Evolutionary conservation across 1,140 invertebrate species (phyloP).

Genomic region (Heliconius melpomene): DNA sequence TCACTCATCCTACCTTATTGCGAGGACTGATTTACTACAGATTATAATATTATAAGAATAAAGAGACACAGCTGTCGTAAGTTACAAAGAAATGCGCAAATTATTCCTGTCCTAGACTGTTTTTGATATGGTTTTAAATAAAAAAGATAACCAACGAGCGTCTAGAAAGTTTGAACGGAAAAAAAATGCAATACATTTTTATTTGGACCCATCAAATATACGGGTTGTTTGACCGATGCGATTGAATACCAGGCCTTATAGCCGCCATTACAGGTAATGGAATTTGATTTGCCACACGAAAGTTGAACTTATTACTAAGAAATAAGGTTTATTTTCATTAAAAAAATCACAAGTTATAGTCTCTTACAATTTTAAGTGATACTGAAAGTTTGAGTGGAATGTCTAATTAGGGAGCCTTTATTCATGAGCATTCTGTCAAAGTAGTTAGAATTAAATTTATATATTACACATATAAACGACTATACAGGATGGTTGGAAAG

Average conservation of each 20-base stretch:
- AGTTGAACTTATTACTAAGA: neutral
- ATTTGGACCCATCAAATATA: neutral
- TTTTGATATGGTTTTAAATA: neutral
- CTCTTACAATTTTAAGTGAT: slow-evolving; percentile 28
- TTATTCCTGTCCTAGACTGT: too few relatives aligned
- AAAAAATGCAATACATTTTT: slow-evolving; percentile 11
- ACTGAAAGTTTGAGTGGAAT: slow-evolving; percentile 30
- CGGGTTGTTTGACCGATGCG: slow-evolving; percentile 13
- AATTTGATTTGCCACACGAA: slow-evolving; percentile 1
- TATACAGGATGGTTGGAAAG: neutral
- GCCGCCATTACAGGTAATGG: slow-evolving; percentile 9
- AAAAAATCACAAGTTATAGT: slow-evolving; percentile 1
- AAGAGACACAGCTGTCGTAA: neutral
- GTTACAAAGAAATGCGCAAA: neutral
- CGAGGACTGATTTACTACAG: too few relatives aligned
- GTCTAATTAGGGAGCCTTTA: slow-evolving; percentile 23
- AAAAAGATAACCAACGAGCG: neutral
- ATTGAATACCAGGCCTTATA: slow-evolving; percentile 14
- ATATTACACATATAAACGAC: slow-evolving; percentile 3
- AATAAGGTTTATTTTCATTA: neutral
- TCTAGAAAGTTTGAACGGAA: neutral
- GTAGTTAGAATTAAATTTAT: slow-evolving; percentile 12
- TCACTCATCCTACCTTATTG: neutral
- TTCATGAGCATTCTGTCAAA: slow-evolving; percentile 10
- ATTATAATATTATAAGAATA: too few relatives aligned